Base-by-base conservation (phyloP, 2,888 invertebrate species). In the Empis stercorea region DNA sequence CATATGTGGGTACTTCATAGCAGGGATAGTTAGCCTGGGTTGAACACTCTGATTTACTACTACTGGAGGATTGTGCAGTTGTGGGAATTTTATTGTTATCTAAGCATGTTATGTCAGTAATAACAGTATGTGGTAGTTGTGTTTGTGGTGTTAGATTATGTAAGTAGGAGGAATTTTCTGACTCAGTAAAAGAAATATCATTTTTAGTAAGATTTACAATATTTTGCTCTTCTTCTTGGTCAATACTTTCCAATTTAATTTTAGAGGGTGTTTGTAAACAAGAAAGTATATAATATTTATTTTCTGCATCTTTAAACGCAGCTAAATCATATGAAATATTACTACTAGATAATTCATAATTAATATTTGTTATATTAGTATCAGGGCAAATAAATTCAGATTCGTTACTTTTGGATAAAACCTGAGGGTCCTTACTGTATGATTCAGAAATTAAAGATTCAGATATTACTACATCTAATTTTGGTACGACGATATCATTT, bases 1-100 rank as follows among this genome's bases (percentile, higher is more conserved):
- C 50, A 46, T 57, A 54, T 36, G 50, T 46, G 6, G 57, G 55
- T 34, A 56, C 45, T 51, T 59, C 57, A 47, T 49, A 53, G 36
- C 37, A 46, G 16, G 48, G 49, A 41, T 51, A 52, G 36, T 48
- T 48, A 45, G 45, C 45, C 14, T 20, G 13, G 10, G 14, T 20
- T n/a, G 27, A 14, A 14, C 23, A 27, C 20, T 40, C 40, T 9
- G 20, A 23, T 30, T 13, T 40, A 39, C 13, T 30, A 23, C 34
- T 34, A n/a, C n/a, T 34, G n/a, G 13, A n/a, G 34, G 34, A n/a
- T 34, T n/a, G 45, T 49, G 49, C 51, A 49, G 17, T 43, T 48
- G 43, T 46, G 45, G 41, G 23, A 36, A 27, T 45, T 16, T 23
- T 44, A 43, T 46, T 50, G 15, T 39, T 38, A 9, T 17, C 14